A percentile compares a stretch with the other conserved stretches of the same genome.
phyloP scores from a whole-genome alignment of 2,113 vertebrate species.

The Aramus guarauna region DNA sequence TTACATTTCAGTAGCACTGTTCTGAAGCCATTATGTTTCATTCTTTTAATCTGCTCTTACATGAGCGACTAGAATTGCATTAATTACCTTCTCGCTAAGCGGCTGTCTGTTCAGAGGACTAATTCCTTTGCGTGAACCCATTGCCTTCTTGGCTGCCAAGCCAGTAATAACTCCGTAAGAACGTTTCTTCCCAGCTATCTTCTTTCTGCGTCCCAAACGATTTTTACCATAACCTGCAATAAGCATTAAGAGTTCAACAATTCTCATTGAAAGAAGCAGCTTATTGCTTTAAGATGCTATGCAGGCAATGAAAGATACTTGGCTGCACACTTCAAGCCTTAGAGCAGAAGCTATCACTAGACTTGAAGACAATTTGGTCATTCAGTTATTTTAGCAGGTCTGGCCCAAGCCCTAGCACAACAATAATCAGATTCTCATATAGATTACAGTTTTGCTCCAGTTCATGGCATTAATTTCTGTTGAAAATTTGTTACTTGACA shows the following conservation, averaged over 20 bases:
- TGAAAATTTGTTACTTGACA: not conserved
- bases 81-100: constrained; percentile 79
- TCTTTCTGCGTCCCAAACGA: constrained; percentile 71
- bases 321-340: not conserved
- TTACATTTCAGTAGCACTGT: not conserved
- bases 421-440: not conserved
- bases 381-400: not conserved
- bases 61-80: not conserved
- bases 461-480: not conserved
- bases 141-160: constrained; percentile 83
- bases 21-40: not conserved
- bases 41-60: not conserved
- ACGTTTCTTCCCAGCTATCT: constrained; percentile 75
- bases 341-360: not conserved
- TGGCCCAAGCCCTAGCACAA: not conserved
- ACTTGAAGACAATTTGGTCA: not conserved
- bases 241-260: not conserved
- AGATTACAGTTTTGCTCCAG: not conserved
- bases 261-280: not conserved
- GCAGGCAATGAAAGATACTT: not conserved
- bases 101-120: constrained; percentile 85
- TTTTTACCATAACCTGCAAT: constrained; percentile 74
- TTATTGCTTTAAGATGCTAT: not conserved
- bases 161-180: constrained; percentile 88
- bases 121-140: constrained; percentile 78